These are phyloP conservation scores for Cinclus cinclus DNA, from an alignment of 2,113 vertebrate species.

Conservation along the genomic window DNA sequence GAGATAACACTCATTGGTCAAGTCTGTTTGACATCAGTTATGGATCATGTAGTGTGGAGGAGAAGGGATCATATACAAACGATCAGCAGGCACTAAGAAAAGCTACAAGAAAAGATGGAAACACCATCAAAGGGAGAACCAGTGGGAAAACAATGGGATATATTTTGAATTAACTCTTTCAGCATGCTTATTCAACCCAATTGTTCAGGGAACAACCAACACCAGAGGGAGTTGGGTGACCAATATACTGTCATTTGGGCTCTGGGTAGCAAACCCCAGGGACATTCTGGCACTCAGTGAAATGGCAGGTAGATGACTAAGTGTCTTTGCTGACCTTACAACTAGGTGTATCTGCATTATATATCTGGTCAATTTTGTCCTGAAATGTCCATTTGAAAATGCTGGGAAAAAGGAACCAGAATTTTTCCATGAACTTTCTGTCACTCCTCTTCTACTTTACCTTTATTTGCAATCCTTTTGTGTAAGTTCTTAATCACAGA, in stretches of 20 bases:
- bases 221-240: neutral
- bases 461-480: neutral
- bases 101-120: neutral
- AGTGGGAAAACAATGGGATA: neutral
- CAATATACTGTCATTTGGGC: neutral
- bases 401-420: neutral
- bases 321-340: neutral
- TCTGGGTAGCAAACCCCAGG: neutral
- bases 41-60: accelerated
- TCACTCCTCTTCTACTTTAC: neutral
- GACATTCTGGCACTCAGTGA: neutral
- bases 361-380: neutral
- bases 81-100: neutral
- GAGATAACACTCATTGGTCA: neutral
- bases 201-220: neutral
- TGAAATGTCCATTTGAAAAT: neutral
- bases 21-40: neutral
- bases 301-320: neutral
- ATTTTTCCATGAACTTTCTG: neutral
- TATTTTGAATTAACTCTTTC: neutral
- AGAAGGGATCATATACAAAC: neutral
- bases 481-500: neutral
- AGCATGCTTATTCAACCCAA: neutral
- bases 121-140: neutral
- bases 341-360: accelerated